These are phyloP conservation scores for Orthosia gracilis DNA, from an alignment of 2,888 invertebrate species.

Conservation along the genomic window DNA sequence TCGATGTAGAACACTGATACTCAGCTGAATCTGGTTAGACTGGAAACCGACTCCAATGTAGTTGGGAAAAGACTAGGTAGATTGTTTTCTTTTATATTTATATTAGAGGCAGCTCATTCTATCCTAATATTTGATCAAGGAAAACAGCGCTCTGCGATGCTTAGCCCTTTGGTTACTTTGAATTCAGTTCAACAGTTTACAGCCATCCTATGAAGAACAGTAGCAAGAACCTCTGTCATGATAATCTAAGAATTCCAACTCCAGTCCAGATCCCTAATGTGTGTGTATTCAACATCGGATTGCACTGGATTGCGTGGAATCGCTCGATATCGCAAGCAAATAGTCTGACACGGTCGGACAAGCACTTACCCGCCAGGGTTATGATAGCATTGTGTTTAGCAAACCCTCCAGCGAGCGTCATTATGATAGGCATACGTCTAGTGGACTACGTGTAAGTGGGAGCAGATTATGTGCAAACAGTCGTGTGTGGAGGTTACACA, in stretches of 20 bases:
- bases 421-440: conserved; percentile 30
- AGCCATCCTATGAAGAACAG: neutral
- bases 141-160: neutral
- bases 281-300: neutral
- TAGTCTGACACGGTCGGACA: conserved; percentile 24
- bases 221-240: neutral
- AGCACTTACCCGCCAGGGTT: conserved; percentile 50
- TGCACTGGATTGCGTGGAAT: neutral
- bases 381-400: conserved; percentile 64
- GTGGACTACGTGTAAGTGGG: conserved; percentile 26
- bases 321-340: conserved; percentile 19
- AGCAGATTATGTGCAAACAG: conserved; percentile 49
- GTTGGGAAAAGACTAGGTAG: too few species aligned
- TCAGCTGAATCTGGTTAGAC: too few species aligned
- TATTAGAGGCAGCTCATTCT: neutral
- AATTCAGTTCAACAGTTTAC: neutral
- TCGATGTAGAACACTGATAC: too few species aligned
- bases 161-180: neutral
- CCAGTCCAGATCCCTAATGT: neutral
- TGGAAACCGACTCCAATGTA: too few species aligned
- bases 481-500: neutral
- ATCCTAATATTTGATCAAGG: neutral
- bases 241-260: neutral
- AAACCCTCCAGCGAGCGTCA: conserved; percentile 58
- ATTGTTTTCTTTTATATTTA: neutral